Evolutionary conservation across 2,113 vertebrate genomes (phyloP).

Genomic region (Petaurus breviceps): DNA sequence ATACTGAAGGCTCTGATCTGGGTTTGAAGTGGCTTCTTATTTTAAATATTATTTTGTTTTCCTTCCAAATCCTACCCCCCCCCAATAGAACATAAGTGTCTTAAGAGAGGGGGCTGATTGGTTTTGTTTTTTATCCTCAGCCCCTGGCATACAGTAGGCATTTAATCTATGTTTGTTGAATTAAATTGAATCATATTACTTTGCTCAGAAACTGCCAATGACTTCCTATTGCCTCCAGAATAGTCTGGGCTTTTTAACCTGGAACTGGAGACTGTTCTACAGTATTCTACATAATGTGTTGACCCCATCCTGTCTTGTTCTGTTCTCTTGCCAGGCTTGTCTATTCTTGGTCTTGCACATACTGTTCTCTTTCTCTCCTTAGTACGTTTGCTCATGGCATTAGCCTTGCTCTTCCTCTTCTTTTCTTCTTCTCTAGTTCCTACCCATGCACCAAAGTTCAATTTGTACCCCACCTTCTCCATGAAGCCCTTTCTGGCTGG

Average conservation of each 20-base stretch:
- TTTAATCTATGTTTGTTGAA: constrained; percentile 8
- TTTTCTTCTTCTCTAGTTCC: neutral
- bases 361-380: neutral
- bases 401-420: neutral
- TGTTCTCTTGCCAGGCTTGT: neutral
- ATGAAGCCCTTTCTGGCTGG: neutral
- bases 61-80: neutral
- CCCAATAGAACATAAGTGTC: neutral
- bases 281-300: neutral
- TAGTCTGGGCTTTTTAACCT: neutral
- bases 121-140: neutral
- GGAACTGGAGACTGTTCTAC: neutral
- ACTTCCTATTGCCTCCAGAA: neutral
- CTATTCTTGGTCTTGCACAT: neutral
- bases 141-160: neutral
- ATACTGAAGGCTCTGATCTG: too few relatives aligned
- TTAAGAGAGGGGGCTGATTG: neutral
- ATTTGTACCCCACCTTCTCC: neutral
- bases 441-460: neutral
- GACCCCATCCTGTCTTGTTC: neutral
- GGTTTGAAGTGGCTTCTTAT: neutral
- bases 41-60: neutral
- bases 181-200: neutral
- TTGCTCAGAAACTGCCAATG: neutral
- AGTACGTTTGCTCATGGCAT: neutral